A percentile compares a stretch with the other conserved stretches of the same genome.
Evolutionary conservation across 1,140 invertebrate species (phyloP).

Genomic region (Lepidostoma basale): DNA sequence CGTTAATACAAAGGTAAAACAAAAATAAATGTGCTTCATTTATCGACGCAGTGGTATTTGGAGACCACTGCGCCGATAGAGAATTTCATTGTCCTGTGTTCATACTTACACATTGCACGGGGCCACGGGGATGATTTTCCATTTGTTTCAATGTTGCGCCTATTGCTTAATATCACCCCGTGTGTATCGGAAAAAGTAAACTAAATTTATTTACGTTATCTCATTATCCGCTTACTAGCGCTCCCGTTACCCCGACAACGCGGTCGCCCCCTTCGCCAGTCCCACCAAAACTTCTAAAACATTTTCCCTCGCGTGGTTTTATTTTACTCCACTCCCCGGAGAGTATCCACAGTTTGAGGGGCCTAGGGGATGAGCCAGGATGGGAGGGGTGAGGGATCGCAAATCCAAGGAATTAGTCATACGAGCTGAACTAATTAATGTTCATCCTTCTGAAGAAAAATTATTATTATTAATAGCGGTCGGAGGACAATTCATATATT

Average conservation of each 20-base stretch:
- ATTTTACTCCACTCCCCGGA: background rate
- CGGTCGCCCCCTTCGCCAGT: background rate
- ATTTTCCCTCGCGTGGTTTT: background rate
- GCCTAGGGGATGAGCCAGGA: background rate
- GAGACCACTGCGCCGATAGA: no score
- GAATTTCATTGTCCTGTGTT: no score
- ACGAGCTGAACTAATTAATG: background rate
- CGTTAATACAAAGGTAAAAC: no score
- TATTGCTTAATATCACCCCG: no score
- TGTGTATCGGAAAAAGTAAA: no score
- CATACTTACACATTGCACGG: no score
- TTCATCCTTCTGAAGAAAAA: background rate
- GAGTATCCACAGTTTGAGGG: background rate
- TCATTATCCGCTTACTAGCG: background rate
- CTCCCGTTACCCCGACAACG: background rate
- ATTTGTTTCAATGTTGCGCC: no score
- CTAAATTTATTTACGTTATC: no score
- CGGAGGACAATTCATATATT: no score
- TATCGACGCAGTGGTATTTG: no score
- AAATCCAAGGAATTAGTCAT: background rate
- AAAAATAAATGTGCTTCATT: no score
- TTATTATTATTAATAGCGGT: background rate
- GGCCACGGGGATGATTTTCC: no score
- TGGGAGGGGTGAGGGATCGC: background rate
- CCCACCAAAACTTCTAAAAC: background rate